Base-by-base conservation (phyloP, 2,113 vertebrate species). In the Paratilapia polleni region DNA sequence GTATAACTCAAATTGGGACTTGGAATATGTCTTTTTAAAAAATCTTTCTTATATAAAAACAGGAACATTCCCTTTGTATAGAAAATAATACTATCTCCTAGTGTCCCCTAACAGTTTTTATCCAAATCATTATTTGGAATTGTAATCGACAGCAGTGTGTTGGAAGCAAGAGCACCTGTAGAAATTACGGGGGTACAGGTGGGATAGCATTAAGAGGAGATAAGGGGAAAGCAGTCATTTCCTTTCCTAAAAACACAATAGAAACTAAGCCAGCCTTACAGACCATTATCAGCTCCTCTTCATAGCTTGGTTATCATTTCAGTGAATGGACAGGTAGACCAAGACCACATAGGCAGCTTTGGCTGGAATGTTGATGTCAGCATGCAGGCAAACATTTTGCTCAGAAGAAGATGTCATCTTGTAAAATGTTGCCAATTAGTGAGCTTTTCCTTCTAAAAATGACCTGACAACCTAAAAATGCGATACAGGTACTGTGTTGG, bases 161-260 rank as follows among this genome's bases (percentile, higher is more conserved):
- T 74, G 57, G 28, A 80, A 75, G 28, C 54, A 59, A n/a, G 80
- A 78, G 78, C 47, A 58, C 34, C 62, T 38, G 52, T 17, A n/a
- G 70, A 89, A 89, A 91, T 94, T 91, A 86, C 47, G 79, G 85
- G 28, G 70, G 78, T 78, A 36, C 78, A 90, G 89, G 83, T 82
- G 87, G 88, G 83, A 88, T 89, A 84, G 81, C 92, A 91, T 89
- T 81, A 90, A 22, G 62, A 63, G 17, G 43, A 91, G 96, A 96
- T 96, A 95, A 95, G 92, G 77, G 58, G 84, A 77, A 90, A 87
- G 82, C 87, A 85, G 78, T 49, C 62, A 74, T 94, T 95, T 96
- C 91, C 95, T 96, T 95, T 95, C 94, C 94, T 93, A 93, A 94
- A 94, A 95, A 87, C 87, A 84, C 80, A 86, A 85, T 74, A 79